Base-by-base conservation (phyloP, 2,113 vertebrate genomes). In the Rhagologus leucostigma region DNA sequence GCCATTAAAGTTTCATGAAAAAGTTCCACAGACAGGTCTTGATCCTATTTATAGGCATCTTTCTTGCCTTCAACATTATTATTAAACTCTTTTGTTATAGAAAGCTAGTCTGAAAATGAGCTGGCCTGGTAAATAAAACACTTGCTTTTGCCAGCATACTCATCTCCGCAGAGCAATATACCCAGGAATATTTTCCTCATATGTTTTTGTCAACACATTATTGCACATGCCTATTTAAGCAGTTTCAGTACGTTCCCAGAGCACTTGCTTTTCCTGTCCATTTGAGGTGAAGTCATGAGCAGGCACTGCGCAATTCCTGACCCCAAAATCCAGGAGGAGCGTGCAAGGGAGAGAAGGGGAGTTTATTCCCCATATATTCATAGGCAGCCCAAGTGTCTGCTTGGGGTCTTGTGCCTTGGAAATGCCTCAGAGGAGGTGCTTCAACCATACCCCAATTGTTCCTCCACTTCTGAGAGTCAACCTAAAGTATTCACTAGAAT, bases 81-180 rank as follows among this genome's bases (percentile, higher is more conserved):
- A 96, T 96, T 97, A 96, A 96, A 95, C 62, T 47, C 90, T 93
- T 93, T 96, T 96, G 89, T 93, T 96, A 93, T 6, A 94, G 90
- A 92, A 91, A 96, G 30, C 83, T 55, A 55, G 67, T 59, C 67
- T 94, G 94, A 85, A 96, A 96, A 92, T 77, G 82, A 96, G 84
- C 82, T 11, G 16, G 63, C n/a, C 83, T 95, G 80, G 92, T 96
- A 95, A 96, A 97, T 97, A 96, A 97, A 95, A 94, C 5, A 11
- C 46, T 95, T 93, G 67, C 46, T 95, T 90, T 87, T 67, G 52
- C 81, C 77, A 42, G 62, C 35, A 14, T 55, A 49, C 93, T 95
- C 89, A 76, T 84, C 70, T 91, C 57, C 5, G 27, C 91, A 94
- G 62, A 89, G 75, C 95, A 95, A 92, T 94, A 92, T 78, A 62